Base-by-base conservation (phyloP, 2,888 invertebrate species). In the Parelbella ahira region DNA sequence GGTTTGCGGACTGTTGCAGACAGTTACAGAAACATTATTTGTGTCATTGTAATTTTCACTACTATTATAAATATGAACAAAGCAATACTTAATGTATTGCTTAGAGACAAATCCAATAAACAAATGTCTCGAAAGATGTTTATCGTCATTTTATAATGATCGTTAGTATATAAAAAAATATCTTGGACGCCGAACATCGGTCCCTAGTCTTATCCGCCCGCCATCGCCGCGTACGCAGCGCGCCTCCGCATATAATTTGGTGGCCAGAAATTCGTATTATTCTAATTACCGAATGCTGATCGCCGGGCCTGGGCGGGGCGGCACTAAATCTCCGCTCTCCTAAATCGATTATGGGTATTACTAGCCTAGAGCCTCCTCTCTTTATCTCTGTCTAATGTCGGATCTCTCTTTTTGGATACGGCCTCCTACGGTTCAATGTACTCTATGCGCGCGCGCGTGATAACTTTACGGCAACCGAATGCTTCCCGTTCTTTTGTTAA, bases 331-430 rank as follows among this genome's bases (percentile, higher is more conserved):
- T 77, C 29, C 29, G 38, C 72, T 72, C 75, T 69, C 67, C 72
- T 73, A 77, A 81, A 81, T 81, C 80, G 83, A 83, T 82, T 82
- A 82, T 68, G 68, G 66, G 68, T 69, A 71, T 75, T 70, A 70
- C 72, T 73, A 62, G 76, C 73, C 76, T 75, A 76, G 70, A 75
- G 77, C 70, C 63, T 54, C 58, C 58, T 53, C 68, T 65, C 68
- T 76, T 76, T 80, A 80, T 82, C 82, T 80, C 79, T 80, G 81
- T 80, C 82, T 78, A 70, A 74, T 73, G 72, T 69, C 24, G 71
- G 71, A 74, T 72, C 73, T 75, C 62, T 70, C 74, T 73, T 80
- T 80, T 82, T 75, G 75, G 76, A 65, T 66, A 69, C 72, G 72
- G 74, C 76, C 76, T 71, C 63, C 59, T 63, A 63, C 61, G 73